Base-by-base conservation (phyloP, 2,888 invertebrate species). In the Trichogramma dendrolimi region DNA sequence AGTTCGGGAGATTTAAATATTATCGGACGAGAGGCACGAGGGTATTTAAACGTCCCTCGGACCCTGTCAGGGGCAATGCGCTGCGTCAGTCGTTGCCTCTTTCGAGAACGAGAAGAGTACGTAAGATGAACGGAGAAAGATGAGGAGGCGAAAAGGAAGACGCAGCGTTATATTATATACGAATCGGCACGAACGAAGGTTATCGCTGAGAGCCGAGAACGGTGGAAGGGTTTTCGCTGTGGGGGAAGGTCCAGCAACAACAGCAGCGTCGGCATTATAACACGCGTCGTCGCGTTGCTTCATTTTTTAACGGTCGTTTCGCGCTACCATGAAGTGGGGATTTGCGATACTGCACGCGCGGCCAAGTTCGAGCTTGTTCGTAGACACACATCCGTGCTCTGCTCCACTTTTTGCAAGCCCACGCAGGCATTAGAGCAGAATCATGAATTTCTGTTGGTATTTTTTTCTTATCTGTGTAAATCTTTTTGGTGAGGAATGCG, bases 281-380 rank as follows among this genome's bases (percentile, higher is more conserved):
- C 58, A 40, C 10, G 11, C 38, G 8, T 6, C n/a, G 40, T 60
- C 50, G 61, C 38, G 42, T 58, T 61, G 64, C 61, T 61, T 61
- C 40, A 64, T 64, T 64, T 64, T 64, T 64, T 64, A 64, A 64
- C 64, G 64, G 64, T 64, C 64, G 64, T 61, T 61, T 59, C 52
- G 59, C 59, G 59, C 56, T 11, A 47, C 46, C 6, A 42, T 40
- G 38, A 48, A 6, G 58, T 56, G 61, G 58, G 58, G 49, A 56
- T 58, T 53, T 7, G 27, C 55, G 41, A 40, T 51, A 11, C n/a
- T 27, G 6, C 46, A 56, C 27, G 38, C 57, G 48, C 39, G 50
- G 48, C 41, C 51, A n/a, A 40, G 40, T 27, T 27, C 27, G 27
- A 27, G 27, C 27, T 27, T 27, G 27, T 27, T 27, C 27, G 27